A percentile compares a stretch with the other conserved stretches of the same genome.
These are phyloP conservation scores for Micronisus gabar DNA, from an alignment of 2,113 vertebrate genomes.

Conservation along the genomic window DNA sequence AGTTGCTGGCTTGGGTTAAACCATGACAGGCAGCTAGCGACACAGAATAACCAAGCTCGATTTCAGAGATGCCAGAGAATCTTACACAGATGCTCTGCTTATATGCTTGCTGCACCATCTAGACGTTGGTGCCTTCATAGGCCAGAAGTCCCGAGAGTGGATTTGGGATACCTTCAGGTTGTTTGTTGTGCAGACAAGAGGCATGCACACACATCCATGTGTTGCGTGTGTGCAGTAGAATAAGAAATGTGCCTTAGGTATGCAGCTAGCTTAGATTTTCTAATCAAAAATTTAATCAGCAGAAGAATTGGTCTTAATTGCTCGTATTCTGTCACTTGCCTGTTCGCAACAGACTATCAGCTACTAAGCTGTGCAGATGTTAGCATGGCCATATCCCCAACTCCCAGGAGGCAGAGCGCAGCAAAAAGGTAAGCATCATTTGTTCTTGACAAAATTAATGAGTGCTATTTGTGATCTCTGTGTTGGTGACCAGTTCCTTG, in stretches of 20 bases:
- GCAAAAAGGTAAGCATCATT: background rate
- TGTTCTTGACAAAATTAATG: background rate
- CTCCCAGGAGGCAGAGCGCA: background rate
- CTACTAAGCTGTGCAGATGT: background rate
- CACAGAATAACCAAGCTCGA: background rate
- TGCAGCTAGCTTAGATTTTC: background rate
- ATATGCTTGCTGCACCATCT: background rate
- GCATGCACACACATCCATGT: background rate
- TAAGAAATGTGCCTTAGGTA: background rate
- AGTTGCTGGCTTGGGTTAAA: too few species aligned
- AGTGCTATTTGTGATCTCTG: background rate
- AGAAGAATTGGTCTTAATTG: background rate
- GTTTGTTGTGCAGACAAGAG: background rate
- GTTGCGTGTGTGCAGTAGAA: background rate
- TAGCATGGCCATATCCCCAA: background rate
- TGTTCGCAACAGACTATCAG: background rate
- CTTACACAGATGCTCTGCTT: background rate
- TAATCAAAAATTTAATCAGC: background rate
- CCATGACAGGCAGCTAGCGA: background rate
- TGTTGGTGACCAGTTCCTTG: background rate
- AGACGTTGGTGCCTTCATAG: background rate
- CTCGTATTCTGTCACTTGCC: background rate
- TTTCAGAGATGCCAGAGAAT: background rate
- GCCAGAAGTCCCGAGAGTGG: background rate
- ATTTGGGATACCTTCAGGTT: background rate